Evolutionary conservation across 2,113 vertebrate species (phyloP).

Genomic region (Bubo blakistoni): DNA sequence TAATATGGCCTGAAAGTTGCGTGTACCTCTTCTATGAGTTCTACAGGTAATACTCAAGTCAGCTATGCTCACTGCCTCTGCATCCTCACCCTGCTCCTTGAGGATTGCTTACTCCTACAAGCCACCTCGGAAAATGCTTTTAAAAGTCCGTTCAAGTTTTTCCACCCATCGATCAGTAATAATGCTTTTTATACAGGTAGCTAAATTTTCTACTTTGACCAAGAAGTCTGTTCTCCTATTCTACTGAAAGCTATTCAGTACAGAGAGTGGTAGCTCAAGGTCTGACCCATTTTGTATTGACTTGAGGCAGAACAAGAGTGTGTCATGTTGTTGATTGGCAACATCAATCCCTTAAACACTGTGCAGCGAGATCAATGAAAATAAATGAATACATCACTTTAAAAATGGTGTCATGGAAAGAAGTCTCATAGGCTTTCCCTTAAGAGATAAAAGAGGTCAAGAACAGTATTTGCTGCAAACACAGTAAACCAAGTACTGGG

Average conservation of each 20-base stretch:
- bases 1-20: neutral
- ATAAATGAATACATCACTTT: slow-evolving; percentile 11
- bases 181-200: neutral
- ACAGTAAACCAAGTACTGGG: neutral
- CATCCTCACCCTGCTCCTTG: neutral
- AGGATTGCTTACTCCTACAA: neutral
- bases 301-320: neutral
- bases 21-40: neutral
- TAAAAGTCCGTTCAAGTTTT: neutral
- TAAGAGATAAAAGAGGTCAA: neutral
- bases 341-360: slow-evolving; percentile 14
- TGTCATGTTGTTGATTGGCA: neutral
- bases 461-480: neutral
- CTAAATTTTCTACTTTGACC: neutral
- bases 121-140: neutral
- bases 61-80: neutral
- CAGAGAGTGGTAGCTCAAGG: neutral
- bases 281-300: neutral
- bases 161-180: neutral
- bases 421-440: neutral
- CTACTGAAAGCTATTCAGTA: neutral
- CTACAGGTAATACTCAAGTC: neutral
- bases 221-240: neutral
- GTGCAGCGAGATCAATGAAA: neutral
- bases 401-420: neutral